Conservation (phyloP, 2,797 vertebrate genomes). For the Clarias fuscus region DNA sequence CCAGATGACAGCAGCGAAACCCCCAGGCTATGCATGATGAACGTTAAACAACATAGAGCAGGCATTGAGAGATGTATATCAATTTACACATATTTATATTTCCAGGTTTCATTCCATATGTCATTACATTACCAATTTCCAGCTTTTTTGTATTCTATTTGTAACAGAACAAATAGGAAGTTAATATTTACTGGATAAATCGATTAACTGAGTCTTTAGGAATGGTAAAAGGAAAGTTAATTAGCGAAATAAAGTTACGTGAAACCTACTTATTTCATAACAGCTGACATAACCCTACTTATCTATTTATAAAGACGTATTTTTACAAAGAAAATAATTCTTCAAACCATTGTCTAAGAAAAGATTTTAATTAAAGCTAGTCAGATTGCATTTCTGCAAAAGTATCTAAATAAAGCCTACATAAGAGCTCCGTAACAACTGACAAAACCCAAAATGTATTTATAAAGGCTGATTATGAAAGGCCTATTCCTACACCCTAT, state of each 20-base stretch:
- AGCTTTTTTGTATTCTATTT: background rate
- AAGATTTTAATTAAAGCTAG: background rate
- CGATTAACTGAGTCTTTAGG: background rate
- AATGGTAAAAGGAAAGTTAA: background rate
- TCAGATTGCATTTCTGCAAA: background rate
- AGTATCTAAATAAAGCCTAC: background rate
- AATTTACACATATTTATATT: background rate
- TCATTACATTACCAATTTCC: background rate
- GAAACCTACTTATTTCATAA: background rate
- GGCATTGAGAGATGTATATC: background rate
- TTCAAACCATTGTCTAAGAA: too few species aligned
- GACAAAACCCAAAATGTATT: background rate
- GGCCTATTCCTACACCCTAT: too few species aligned
- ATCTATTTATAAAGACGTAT: background rate
- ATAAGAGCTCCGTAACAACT: background rate
- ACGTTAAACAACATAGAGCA: background rate
- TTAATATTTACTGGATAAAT: background rate
- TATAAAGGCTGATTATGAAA: background rate
- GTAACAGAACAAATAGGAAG: background rate
- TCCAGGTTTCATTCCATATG: background rate
- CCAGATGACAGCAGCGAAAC: conserved; percentile 29
- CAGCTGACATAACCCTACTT: background rate
- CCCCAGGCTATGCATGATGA: background rate
- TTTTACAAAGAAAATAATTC: background rate
- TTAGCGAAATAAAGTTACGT: background rate